A percentile compares a stretch with the other conserved stretches of the same genome.
phyloP scores from a whole-genome alignment of 1,140 invertebrate genomes.

The Drosophila rhopaloa region DNA sequence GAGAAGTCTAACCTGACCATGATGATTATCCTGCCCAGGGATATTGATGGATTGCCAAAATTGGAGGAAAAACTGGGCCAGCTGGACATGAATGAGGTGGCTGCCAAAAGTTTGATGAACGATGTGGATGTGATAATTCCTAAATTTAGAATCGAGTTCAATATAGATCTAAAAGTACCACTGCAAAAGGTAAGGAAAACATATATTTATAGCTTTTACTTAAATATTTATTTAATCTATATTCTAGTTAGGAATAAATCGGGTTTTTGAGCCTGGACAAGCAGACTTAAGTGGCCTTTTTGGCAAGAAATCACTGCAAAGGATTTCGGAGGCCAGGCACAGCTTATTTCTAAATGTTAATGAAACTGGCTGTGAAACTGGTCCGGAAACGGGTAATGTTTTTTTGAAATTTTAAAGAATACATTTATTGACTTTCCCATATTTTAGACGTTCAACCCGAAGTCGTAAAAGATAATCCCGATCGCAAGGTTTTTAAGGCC shows the following conservation, averaged over 20 bases:
- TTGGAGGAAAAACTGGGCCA: slow-evolving; percentile 59
- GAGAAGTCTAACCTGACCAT: slow-evolving; percentile 86
- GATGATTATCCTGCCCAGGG: slow-evolving; percentile 87
- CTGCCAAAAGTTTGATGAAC: slow-evolving; percentile 42
- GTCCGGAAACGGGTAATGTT: slow-evolving; percentile 88
- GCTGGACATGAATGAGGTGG: slow-evolving; percentile 71
- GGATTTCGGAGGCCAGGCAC: slow-evolving; percentile 87
- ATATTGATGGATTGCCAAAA: slow-evolving; percentile 85
- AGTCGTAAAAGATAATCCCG: slow-evolving; percentile 20
- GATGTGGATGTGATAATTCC: slow-evolving; percentile 86
- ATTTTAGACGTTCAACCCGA: neutral
- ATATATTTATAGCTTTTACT: neutral
- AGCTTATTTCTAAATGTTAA: slow-evolving; percentile 90
- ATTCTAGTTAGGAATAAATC: slow-evolving; percentile 86
- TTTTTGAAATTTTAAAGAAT: neutral
- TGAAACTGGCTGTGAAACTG: slow-evolving; percentile 91
- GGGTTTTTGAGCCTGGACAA: slow-evolving; percentile 85
- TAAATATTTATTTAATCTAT: slow-evolving; percentile 32
- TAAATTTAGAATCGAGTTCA: slow-evolving; percentile 87
- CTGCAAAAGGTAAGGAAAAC: slow-evolving; percentile 85
- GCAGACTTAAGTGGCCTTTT: slow-evolving; percentile 89
- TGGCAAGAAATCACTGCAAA: slow-evolving; percentile 74
- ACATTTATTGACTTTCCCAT: neutral
- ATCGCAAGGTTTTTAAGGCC: slow-evolving; percentile 65
- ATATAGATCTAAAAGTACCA: slow-evolving; percentile 85